Percentiles rank a stretch among this genome's conserved stretches.
These are phyloP conservation scores for Volucella inflata DNA, from an alignment of 2,888 invertebrate species.

Conservation along the genomic window DNA sequence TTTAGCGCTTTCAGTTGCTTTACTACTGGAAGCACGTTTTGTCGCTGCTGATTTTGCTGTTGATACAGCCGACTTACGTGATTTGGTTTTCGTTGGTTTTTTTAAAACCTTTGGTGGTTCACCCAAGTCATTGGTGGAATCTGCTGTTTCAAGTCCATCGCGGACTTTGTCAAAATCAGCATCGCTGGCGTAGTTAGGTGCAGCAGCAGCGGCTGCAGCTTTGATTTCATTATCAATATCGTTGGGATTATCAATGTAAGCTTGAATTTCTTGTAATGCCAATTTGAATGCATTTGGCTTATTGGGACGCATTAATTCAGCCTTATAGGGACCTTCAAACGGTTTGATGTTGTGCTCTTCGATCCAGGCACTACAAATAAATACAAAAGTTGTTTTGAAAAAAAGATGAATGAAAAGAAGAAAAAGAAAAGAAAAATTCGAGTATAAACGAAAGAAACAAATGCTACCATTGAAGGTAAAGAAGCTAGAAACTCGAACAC, in stretches of 20 bases:
- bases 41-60: slow-evolving; percentile 77
- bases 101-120: slow-evolving; percentile 70
- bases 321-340: slow-evolving; percentile 90
- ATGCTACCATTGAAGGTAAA: too few species aligned
- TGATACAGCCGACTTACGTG: slow-evolving; percentile 70
- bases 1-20: slow-evolving; percentile 79
- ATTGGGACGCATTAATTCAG: slow-evolving; percentile 89
- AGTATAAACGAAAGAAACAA: too few species aligned
- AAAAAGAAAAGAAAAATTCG: too few species aligned
- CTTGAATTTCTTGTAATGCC: slow-evolving; percentile 91
- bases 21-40: slow-evolving; percentile 77
- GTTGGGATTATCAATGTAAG: slow-evolving; percentile 89
- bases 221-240: slow-evolving; percentile 81
- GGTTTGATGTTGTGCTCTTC: slow-evolving; percentile 92
- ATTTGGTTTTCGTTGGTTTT: slow-evolving; percentile 74
- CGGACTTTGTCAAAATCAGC: slow-evolving; percentile 90
- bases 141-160: slow-evolving; percentile 83
- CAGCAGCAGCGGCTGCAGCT: slow-evolving; percentile 77
- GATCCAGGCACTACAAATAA: slow-evolving; percentile 91
- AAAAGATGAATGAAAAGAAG: background rate
- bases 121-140: slow-evolving; percentile 67
- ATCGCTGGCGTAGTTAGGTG: slow-evolving; percentile 85
- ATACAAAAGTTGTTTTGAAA: slow-evolving; percentile 10
- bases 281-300: slow-evolving; percentile 91
- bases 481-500: too few species aligned